These are phyloP conservation scores for Heptranchias perlo DNA, from an alignment of 2,113 vertebrate genomes.

Conservation along the genomic window DNA sequence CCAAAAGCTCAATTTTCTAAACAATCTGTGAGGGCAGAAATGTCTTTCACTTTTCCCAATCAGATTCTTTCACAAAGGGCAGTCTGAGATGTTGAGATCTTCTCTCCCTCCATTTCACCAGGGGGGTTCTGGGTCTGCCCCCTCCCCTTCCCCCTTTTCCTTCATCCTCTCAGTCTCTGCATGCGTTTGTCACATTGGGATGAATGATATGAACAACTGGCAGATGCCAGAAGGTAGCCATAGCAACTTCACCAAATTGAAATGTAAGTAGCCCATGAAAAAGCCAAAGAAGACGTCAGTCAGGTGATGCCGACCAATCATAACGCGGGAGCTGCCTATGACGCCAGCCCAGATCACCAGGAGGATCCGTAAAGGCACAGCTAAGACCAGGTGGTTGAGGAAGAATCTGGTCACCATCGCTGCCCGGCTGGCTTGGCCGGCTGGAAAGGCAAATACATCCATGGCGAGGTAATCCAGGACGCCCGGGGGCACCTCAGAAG, in stretches of 20 bases:
- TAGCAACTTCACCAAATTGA: conserved; percentile 83
- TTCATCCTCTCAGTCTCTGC: too few species aligned
- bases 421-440: conserved; percentile 80
- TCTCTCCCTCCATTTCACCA: neutral
- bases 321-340: conserved; percentile 80
- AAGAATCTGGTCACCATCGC: conserved; percentile 95
- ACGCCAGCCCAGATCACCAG: conserved; percentile 88
- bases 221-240: conserved; percentile 90
- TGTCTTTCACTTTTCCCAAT: neutral
- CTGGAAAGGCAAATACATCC: conserved; percentile 89
- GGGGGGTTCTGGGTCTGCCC: neutral
- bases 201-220: conserved; percentile 77
- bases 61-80: too few species aligned
- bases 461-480: conserved; percentile 83
- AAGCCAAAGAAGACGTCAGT: conserved; percentile 87
- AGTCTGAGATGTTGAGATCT: neutral
- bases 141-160: neutral
- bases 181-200: neutral
- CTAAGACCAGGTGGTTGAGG: conserved; percentile 89
- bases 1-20: neutral
- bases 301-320: conserved; percentile 86
- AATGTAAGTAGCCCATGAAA: conserved; percentile 80
- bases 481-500: conserved; percentile 74
- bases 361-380: conserved; percentile 82
- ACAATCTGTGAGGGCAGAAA: neutral